Conservation (phyloP, 1,140 invertebrate genomes). For the Cardiocondyla obscurior region DNA sequence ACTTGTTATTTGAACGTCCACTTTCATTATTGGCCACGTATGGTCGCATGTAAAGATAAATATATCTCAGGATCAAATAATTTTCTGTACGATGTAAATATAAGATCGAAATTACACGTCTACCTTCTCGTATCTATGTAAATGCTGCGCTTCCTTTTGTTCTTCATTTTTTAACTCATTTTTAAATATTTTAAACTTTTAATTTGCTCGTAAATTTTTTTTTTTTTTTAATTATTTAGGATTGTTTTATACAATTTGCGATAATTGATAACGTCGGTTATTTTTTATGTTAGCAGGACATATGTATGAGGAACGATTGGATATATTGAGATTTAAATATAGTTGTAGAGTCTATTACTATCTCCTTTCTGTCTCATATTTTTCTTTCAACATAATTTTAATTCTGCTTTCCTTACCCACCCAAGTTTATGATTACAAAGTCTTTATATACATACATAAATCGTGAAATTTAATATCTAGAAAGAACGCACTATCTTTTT, state of each 20-base stretch:
- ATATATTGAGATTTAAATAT: background rate
- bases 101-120: conserved; percentile 1
- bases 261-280: background rate
- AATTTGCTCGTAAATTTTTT: no score
- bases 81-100: background rate
- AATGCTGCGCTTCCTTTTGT: background rate
- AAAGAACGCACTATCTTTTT: background rate
- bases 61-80: conserved; percentile 2
- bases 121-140: background rate
- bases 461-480: background rate
- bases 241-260: background rate
- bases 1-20: conserved; percentile 21
- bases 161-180: background rate
- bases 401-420: background rate
- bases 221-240: no score
- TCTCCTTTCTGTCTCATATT: background rate
- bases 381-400: background rate
- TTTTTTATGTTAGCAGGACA: background rate
- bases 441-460: conserved; percentile 4
- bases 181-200: background rate
- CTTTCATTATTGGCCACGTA: background rate
- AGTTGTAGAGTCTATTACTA: background rate
- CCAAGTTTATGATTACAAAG: conserved; percentile 15
- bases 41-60: background rate
- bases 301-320: background rate